A percentile compares a stretch with the other conserved stretches of the same genome.
Evolutionary conservation across 1,140 invertebrate genomes (phyloP).

Genomic region (Lasioglossum baleicum): DNA sequence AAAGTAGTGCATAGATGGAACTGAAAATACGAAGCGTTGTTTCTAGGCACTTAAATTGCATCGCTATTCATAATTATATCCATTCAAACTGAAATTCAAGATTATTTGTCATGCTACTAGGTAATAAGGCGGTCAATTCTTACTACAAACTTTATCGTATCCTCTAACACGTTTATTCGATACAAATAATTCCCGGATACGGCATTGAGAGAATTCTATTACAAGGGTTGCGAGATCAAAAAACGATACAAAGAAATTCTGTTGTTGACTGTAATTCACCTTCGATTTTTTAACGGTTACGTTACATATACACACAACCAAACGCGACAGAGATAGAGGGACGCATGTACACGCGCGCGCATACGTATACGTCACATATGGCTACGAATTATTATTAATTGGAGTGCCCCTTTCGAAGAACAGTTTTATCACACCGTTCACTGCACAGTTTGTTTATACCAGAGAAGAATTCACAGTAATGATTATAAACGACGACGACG

Average conservation of each 20-base stretch:
- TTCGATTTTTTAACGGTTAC: neutral
- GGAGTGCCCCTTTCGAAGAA: too few species aligned
- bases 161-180: conserved; percentile 75
- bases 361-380: neutral
- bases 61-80: conserved; percentile 74
- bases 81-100: conserved; percentile 70
- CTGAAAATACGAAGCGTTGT: conserved; percentile 68
- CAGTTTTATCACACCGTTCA: neutral
- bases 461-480: neutral
- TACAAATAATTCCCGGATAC: conserved; percentile 56
- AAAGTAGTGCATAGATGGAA: conserved; percentile 70
- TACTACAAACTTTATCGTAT: conserved; percentile 76
- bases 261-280: conserved; percentile 5
- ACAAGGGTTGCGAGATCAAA: neutral
- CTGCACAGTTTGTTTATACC: neutral
- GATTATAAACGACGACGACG: neutral
- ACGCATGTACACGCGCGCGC: too few species aligned
- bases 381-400: neutral
- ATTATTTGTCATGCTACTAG: conserved; percentile 78
- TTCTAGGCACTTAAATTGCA: conserved; percentile 71
- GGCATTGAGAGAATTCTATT: neutral
- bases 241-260: conserved; percentile 6
- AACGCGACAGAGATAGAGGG: too few species aligned
- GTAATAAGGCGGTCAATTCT: conserved; percentile 76
- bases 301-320: too few species aligned